Percentiles rank a stretch among this genome's conserved stretches.
Conservation (phyloP, 2,888 invertebrate species). For the Plebejus anna region DNA sequence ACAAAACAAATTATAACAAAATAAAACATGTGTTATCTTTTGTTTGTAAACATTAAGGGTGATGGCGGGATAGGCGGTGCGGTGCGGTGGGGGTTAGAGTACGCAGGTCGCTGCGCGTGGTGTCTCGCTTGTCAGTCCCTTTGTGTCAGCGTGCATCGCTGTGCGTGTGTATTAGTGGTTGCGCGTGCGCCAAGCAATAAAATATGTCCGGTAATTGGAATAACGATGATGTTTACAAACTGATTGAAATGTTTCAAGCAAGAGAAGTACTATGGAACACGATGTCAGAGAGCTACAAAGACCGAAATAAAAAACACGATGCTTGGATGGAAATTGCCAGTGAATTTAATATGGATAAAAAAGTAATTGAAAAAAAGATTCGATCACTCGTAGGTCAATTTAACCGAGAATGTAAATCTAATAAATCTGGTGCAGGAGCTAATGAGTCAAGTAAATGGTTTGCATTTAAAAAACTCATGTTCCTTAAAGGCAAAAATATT, state of each 20-base stretch:
- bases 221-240: conserved; percentile 34
- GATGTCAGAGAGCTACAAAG: conserved; percentile 40
- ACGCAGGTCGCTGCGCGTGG: too few species aligned
- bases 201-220: conserved; percentile 37
- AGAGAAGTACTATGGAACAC: conserved; percentile 42
- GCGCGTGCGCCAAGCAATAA: too few species aligned
- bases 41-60: too few species aligned
- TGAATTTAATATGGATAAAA: conserved; percentile 40
- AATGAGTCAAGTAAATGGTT: conserved; percentile 40
- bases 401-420: conserved; percentile 31
- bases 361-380: conserved; percentile 34
- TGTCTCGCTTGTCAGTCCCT: too few species aligned
- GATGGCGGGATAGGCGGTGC: too few species aligned
- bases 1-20: too few species aligned
- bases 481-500: conserved; percentile 39
- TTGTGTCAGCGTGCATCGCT: too few species aligned
- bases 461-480: conserved; percentile 40
- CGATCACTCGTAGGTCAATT: conserved; percentile 32
- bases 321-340: conserved; percentile 41
- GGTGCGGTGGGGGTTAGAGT: too few species aligned
- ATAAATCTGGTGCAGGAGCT: conserved; percentile 35
- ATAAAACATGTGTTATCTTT: too few species aligned
- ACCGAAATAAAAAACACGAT: conserved; percentile 43
- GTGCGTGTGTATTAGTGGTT: too few species aligned
- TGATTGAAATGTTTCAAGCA: conserved; percentile 43